phyloP scores from a whole-genome alignment of 2,113 vertebrate species.

The Dendrocopos noguchii region DNA sequence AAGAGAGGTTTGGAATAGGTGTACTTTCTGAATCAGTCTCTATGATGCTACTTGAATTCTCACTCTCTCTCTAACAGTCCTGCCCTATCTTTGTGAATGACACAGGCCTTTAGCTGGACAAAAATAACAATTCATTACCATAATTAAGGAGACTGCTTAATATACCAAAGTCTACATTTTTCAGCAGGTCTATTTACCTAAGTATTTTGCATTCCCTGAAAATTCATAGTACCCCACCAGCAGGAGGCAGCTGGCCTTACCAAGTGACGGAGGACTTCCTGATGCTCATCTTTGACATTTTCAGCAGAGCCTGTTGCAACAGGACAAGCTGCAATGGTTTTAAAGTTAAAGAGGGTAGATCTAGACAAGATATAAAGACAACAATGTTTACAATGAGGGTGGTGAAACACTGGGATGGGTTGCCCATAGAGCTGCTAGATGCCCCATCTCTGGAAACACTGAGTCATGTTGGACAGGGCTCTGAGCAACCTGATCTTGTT shows the following conservation, averaged over 20 bases:
- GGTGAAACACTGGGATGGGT: background rate
- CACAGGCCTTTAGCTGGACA: constrained; percentile 25
- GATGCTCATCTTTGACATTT: background rate
- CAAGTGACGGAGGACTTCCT: background rate
- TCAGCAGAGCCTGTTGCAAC: too few relatives aligned
- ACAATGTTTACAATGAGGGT: rapidly evolving
- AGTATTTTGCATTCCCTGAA: background rate
- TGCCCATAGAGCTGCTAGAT: background rate
- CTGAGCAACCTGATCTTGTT: background rate
- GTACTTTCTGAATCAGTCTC: background rate
- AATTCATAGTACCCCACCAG: background rate
- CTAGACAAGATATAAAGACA: background rate
- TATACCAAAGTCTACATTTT: constrained; percentile 25
- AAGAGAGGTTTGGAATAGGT: background rate
- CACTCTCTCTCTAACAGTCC: background rate
- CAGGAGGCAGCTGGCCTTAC: background rate
- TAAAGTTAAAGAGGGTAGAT: background rate
- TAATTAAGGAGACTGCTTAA: constrained; percentile 49
- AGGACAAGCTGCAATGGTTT: background rate
- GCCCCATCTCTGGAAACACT: background rate
- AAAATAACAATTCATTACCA: constrained; percentile 17
- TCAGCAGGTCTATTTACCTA: constrained; percentile 23
- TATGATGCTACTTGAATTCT: background rate
- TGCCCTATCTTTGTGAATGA: constrained; percentile 18
- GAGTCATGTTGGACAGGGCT: background rate